A percentile compares a stretch with the other conserved stretches of the same genome.
Conservation (phyloP, 2,797 vertebrate genomes). For the Tympanoctomys barrerae region DNA sequence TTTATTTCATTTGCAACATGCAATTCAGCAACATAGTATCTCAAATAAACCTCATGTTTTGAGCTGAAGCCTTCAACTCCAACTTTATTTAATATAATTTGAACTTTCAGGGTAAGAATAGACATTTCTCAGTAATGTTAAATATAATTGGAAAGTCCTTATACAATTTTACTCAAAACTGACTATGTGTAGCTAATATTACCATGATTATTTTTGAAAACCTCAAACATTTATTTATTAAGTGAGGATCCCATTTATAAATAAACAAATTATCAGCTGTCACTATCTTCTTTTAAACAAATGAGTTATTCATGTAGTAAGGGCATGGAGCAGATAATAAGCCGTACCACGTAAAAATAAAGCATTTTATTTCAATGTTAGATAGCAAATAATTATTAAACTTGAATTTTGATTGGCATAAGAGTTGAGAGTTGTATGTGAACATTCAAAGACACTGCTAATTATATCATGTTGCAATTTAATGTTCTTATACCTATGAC, state of each 20-base stretch:
- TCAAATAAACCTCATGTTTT: background rate
- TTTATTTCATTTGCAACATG: background rate
- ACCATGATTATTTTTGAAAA: slow-evolving; percentile 42
- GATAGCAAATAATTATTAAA: slow-evolving; percentile 41
- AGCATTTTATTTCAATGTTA: slow-evolving; percentile 44
- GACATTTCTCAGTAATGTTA: background rate
- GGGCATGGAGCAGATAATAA: background rate
- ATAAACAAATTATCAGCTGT: slow-evolving; percentile 32
- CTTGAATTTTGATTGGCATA: slow-evolving; percentile 1
- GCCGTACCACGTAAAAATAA: background rate
- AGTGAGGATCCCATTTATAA: slow-evolving; percentile 55
- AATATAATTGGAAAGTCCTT: background rate
- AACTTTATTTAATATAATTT: slow-evolving; percentile 4
- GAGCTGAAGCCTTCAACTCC: background rate
- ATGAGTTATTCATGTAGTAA: background rate
- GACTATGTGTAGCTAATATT: slow-evolving; percentile 13
- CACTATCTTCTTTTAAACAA: background rate
- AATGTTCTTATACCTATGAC: background rate
- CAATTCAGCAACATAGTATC: background rate
- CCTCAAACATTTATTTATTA: slow-evolving; percentile 55
- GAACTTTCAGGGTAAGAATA: slow-evolving; percentile 7
- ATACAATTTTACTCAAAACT: slow-evolving; percentile 39
- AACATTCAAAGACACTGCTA: background rate
- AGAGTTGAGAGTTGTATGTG: background rate
- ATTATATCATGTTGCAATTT: background rate